Evolutionary conservation across 2,797 vertebrate species (phyloP).

Genomic region (Pristis pectinata): DNA sequence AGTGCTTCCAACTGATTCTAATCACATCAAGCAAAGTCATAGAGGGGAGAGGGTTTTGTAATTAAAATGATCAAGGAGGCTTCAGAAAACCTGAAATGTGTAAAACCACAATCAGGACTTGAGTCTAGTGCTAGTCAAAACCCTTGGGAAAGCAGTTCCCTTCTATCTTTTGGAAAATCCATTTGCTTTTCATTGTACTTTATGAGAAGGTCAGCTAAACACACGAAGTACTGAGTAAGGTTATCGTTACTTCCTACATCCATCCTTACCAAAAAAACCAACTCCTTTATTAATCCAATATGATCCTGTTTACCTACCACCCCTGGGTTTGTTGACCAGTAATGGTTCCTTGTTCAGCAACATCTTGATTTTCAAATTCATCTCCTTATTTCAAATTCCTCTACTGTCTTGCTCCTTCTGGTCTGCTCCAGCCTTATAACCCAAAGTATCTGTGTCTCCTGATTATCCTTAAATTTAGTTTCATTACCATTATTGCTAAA

Average conservation of each 20-base stretch:
- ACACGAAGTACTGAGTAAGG: neutral
- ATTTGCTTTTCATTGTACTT: neutral
- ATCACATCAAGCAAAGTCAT: neutral
- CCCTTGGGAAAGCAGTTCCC: neutral
- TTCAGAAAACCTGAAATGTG: neutral
- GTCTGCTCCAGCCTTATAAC: too few species aligned
- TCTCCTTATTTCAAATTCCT: too few species aligned
- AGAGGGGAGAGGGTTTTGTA: neutral
- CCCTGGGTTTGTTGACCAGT: too few species aligned
- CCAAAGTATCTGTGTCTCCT: too few species aligned
- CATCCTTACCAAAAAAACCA: neutral
- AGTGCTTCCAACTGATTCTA: neutral
- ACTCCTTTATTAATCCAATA: neutral
- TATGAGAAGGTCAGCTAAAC: neutral
- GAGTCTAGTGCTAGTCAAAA: neutral
- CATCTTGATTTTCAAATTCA: too few species aligned
- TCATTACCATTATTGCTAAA: too few species aligned
- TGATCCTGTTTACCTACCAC: neutral
- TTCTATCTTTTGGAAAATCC: neutral
- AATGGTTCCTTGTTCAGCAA: too few species aligned
- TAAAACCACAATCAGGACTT: too few species aligned
- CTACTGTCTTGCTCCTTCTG: too few species aligned
- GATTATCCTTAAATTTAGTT: too few species aligned
- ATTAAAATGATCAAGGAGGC: neutral
- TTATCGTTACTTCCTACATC: neutral